phyloP scores from a whole-genome alignment of 2,797 vertebrate species.

The Knipowitschia caucasica region DNA sequence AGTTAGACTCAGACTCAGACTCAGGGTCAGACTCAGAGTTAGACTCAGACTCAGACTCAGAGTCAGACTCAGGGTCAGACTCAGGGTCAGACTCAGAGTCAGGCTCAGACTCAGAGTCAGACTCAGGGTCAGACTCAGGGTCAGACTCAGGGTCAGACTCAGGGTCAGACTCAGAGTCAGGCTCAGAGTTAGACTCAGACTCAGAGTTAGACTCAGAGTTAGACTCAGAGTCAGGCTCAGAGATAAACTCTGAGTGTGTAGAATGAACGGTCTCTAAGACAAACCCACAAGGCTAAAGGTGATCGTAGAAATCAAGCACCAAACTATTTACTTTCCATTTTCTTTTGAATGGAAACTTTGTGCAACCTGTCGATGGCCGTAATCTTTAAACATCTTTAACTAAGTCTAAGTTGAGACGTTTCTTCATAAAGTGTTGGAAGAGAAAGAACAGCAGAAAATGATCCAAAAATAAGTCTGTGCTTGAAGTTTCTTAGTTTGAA shows the following conservation, averaged over 20 bases:
- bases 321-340: constrained; percentile 70
- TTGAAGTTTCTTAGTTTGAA: too few relatives aligned
- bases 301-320: constrained; percentile 76
- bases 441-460: too few relatives aligned
- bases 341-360: constrained; percentile 70
- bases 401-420: too few relatives aligned
- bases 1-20: constrained; percentile 58
- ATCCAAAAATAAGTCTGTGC: too few relatives aligned
- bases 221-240: constrained; percentile 54
- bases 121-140: too few relatives aligned
- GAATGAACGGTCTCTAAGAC: constrained; percentile 65
- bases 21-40: constrained; percentile 56
- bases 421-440: too few relatives aligned
- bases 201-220: constrained; percentile 54
- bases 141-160: constrained; percentile 56
- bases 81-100: constrained; percentile 56
- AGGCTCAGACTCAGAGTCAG: constrained; percentile 55
- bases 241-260: too few relatives aligned
- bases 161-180: constrained; percentile 56
- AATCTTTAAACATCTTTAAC: too few relatives aligned
- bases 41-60: constrained; percentile 55
- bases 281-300: constrained; percentile 75
- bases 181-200: constrained; percentile 58
- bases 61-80: too few relatives aligned
- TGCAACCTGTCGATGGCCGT: constrained; percentile 73